Evolutionary conservation across 1,140 invertebrate species (phyloP).

Genomic region (Diplogasteroides magnus): DNA sequence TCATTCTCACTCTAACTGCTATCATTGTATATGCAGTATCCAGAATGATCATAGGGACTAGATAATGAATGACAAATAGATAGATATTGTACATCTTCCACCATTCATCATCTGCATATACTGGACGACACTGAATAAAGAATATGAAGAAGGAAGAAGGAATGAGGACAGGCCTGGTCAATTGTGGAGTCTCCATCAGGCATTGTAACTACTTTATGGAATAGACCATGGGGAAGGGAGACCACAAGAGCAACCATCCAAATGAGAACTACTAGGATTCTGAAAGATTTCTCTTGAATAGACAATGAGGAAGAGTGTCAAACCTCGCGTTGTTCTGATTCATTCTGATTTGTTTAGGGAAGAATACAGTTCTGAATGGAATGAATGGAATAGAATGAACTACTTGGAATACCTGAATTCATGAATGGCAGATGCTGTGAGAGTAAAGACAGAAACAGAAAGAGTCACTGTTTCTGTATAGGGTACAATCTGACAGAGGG

Average conservation of each 20-base stretch:
- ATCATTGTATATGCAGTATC: constrained; percentile 58
- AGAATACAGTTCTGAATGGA: constrained; percentile 17
- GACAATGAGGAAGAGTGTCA: neutral
- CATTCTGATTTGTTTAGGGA: constrained; percentile 20
- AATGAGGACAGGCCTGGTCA: constrained; percentile 9
- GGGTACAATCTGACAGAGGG: constrained; percentile 60
- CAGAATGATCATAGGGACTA: constrained; percentile 60
- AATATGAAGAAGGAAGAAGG: neutral
- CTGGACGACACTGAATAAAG: constrained; percentile 55
- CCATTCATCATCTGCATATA: constrained; percentile 48
- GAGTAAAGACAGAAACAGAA: constrained; percentile 62
- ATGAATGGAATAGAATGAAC: neutral
- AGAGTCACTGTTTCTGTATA: constrained; percentile 60
- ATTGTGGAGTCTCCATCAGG: constrained; percentile 11
- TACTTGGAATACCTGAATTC: constrained; percentile 52
- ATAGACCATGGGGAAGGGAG: constrained; percentile 60
- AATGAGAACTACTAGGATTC: constrained; percentile 51
- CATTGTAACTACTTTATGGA: constrained; percentile 36
- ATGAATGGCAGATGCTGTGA: constrained; percentile 62
- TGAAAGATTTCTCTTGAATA: neutral
- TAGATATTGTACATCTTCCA: constrained; percentile 57
- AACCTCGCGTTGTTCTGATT: constrained; percentile 14
- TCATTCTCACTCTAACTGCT: constrained; percentile 50
- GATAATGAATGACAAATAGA: constrained; percentile 60
- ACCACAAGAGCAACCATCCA: constrained; percentile 59